Conservation (phyloP, 35 echinoderm and acorn worm genomes). For the Lytechinus pictus region DNA sequence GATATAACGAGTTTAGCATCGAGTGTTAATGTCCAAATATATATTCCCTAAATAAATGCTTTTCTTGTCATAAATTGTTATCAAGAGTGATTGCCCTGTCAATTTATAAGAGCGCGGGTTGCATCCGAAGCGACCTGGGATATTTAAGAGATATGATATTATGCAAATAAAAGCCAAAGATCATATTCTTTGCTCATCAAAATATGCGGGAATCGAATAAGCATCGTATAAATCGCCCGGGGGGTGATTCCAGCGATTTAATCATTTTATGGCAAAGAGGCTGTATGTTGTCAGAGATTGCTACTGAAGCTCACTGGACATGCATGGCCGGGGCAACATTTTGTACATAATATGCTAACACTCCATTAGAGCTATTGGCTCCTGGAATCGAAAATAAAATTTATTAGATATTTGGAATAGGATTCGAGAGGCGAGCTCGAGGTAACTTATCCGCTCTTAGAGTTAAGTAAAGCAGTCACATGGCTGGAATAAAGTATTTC, state of each 20-base stretch:
- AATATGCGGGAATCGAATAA: not conserved
- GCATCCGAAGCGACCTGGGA: not conserved
- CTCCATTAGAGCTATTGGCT: not conserved
- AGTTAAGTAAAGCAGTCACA: not conserved
- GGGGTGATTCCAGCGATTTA: not conserved
- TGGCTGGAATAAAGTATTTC: not conserved
- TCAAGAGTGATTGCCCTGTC: not conserved
- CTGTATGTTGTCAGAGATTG: not conserved
- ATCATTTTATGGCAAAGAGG: not conserved
- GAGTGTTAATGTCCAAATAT: not conserved
- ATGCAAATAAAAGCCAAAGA: not conserved
- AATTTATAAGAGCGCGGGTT: not conserved
- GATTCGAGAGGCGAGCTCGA: not conserved
- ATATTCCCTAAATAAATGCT: not conserved
- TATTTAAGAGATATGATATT: not conserved
- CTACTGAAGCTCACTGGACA: not conserved
- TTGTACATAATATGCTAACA: not conserved
- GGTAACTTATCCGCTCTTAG: not conserved
- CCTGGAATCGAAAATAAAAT: not conserved
- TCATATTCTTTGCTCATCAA: not conserved
- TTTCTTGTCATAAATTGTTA: not conserved
- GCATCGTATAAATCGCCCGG: not conserved
- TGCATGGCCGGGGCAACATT: not conserved
- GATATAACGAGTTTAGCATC: not conserved
- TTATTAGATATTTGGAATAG: not conserved